Conservation (phyloP, 2,888 invertebrate genomes). For the Trachelus iudaicus region DNA sequence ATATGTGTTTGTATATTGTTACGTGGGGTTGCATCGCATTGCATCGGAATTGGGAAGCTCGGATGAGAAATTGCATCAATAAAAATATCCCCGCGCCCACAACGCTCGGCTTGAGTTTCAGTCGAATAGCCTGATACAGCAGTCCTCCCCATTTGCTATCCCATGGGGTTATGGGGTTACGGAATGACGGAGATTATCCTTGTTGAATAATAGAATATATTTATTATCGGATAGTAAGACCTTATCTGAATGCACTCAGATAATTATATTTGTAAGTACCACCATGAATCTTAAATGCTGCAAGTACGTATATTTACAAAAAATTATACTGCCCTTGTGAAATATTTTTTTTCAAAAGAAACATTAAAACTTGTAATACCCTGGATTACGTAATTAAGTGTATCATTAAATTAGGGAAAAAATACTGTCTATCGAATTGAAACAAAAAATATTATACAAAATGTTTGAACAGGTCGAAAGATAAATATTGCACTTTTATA, state of each 20-base stretch:
- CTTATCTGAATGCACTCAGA: not conserved
- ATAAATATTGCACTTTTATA: not conserved
- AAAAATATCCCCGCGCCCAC: slow-evolving; percentile 9
- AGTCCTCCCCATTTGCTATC: slow-evolving; percentile 8
- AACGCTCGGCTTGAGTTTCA: slow-evolving; percentile 3
- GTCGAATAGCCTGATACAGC: slow-evolving; percentile 6
- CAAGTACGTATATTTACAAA: not conserved
- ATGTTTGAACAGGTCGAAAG: not conserved
- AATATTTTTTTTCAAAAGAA: not conserved
- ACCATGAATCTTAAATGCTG: not conserved
- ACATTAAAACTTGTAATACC: not conserved
- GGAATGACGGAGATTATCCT: slow-evolving; percentile 16
- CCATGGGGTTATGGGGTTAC: slow-evolving; percentile 16
- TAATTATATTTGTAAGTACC: not conserved
- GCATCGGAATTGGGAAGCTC: slow-evolving; percentile 1
- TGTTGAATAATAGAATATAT: slow-evolving; percentile 23
- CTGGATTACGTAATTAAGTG: not conserved
- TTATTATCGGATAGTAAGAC: slow-evolving; percentile 20
- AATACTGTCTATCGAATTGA: not conserved
- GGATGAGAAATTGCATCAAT: slow-evolving; percentile 14
- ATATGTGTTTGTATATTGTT: not conserved
- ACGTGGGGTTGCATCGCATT: slow-evolving; percentile 3
- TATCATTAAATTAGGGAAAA: not conserved
- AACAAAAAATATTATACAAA: not conserved
- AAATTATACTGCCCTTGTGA: not conserved